Conservation (phyloP, 2,113 vertebrate species). For the Furnarius figulus region DNA sequence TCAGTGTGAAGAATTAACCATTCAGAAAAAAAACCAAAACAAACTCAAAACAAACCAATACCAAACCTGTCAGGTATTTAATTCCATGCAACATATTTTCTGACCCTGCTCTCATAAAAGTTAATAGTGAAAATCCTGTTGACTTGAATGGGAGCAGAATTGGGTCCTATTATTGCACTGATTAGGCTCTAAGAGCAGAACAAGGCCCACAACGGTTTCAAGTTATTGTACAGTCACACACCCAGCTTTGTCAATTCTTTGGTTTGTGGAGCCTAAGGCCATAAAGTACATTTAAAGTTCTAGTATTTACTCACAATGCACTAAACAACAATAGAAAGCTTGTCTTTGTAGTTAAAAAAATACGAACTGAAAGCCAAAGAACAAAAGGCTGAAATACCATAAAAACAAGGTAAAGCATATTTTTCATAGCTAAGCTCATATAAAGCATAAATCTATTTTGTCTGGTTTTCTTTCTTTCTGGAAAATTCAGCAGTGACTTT, state of each 20-base stretch:
- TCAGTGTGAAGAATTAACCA: background rate
- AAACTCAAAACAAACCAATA: background rate
- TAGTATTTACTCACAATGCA: background rate
- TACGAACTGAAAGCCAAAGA: slow-evolving; percentile 4
- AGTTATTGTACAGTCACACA: background rate
- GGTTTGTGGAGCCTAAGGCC: background rate
- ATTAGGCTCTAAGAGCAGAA: background rate
- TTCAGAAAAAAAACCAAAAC: background rate
- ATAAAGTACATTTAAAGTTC: background rate
- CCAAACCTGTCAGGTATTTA: background rate
- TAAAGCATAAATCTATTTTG: background rate
- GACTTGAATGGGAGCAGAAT: background rate
- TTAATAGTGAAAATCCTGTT: background rate
- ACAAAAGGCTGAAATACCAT: background rate
- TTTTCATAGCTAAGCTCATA: slow-evolving; percentile 8
- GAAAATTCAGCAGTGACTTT: background rate
- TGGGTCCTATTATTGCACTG: background rate
- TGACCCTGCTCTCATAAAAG: background rate
- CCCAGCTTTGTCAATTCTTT: background rate
- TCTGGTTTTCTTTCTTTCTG: background rate
- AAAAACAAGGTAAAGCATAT: background rate
- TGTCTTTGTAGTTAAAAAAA: background rate
- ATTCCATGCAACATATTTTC: background rate
- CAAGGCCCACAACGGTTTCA: background rate
- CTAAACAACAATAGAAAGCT: slow-evolving; percentile 2